phyloP scores from a whole-genome alignment of 2,797 vertebrate species.

The Buphagus erythrorhynchus region DNA sequence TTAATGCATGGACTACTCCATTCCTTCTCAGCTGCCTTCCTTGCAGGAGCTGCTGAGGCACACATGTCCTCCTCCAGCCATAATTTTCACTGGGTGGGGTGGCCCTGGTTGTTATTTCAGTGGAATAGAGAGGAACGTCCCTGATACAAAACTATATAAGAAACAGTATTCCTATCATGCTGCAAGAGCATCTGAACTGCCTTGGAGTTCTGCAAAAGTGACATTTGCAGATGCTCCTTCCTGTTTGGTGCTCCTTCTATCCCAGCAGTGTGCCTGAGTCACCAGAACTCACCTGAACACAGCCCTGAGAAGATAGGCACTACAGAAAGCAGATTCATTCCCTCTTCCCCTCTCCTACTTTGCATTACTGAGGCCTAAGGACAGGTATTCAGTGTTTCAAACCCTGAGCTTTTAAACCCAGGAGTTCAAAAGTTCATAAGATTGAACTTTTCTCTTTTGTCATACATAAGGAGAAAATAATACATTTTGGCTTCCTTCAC shows the following conservation, averaged over 20 bases:
- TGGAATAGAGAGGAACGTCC: not conserved
- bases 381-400: slow-evolving; percentile 42
- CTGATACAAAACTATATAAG: not conserved
- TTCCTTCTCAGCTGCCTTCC: not conserved
- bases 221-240: not conserved
- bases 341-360: not conserved
- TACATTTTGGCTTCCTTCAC: slow-evolving; percentile 44
- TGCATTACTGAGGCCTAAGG: not conserved
- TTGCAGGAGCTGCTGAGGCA: not conserved
- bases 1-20: not conserved
- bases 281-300: not conserved
- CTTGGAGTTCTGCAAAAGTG: not conserved
- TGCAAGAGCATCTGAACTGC: not conserved
- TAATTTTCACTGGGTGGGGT: not conserved
- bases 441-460: slow-evolving; percentile 35
- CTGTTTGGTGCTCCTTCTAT: not conserved
- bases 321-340: not conserved
- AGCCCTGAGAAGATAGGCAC: not conserved
- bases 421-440: slow-evolving; percentile 48
- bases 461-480: slow-evolving; percentile 48
- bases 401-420: not conserved
- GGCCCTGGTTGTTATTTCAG: not conserved
- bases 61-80: rapidly evolving
- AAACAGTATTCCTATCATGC: not conserved
- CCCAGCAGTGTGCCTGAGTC: not conserved